phyloP scores from a whole-genome alignment of 2,888 invertebrate species.

The Rugalucina vietnamica region DNA sequence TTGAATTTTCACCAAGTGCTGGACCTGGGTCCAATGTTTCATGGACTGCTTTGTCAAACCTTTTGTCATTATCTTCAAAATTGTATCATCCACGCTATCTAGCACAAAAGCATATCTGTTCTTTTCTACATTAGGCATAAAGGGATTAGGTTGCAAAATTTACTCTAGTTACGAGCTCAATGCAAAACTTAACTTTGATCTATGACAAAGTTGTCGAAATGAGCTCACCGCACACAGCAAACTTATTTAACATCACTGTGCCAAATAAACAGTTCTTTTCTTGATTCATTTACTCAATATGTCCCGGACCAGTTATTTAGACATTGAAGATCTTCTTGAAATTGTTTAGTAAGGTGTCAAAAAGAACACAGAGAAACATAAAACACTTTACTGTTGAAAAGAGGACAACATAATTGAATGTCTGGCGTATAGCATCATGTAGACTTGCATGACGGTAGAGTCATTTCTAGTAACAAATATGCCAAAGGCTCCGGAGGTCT shows the following conservation, averaged over 20 bases:
- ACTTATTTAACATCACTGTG: background rate
- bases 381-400: too few species aligned
- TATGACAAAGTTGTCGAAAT: background rate
- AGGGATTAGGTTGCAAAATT: constrained; percentile 8
- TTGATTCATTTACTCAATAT: background rate
- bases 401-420: too few species aligned
- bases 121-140: background rate
- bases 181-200: background rate
- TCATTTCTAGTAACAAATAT: too few species aligned
- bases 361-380: too few species aligned
- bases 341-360: background rate
- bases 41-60: too few species aligned
- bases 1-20: too few species aligned
- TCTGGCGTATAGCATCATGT: too few species aligned
- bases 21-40: too few species aligned
- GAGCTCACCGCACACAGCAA: background rate
- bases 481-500: too few species aligned
- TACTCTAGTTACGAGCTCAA: constrained; percentile 1
- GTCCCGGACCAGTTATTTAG: background rate
- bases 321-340: background rate
- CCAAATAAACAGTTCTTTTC: background rate
- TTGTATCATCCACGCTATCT: constrained; percentile 44
- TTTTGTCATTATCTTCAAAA: constrained; percentile 50
- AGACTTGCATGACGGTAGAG: too few species aligned
- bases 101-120: constrained; percentile 42